Base-by-base conservation (phyloP, 1,140 invertebrate species). In the Psix sp. region DNA sequence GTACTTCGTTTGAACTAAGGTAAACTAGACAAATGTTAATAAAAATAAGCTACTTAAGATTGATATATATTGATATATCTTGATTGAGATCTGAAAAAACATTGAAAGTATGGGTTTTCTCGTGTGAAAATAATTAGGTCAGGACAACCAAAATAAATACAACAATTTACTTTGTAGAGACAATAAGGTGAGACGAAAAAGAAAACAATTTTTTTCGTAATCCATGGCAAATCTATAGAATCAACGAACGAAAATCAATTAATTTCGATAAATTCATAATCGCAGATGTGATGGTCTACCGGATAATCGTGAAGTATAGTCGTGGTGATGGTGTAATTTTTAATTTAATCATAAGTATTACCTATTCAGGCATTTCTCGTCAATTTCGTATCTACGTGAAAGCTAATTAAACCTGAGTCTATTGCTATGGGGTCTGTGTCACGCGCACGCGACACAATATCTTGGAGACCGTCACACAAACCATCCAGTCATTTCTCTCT, bases 391-490 rank as follows among this genome's bases (percentile, higher is more conserved):
- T 29, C 39, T 38, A 24, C 49, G 60, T 15, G 26, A 66, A 67
- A 71, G 43, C 70, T 73, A 73, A 77, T 77, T 77, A 74, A 73
- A 56, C 33, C 59, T 56, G 18, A 3, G 38, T 60, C 48, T 56
- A 54, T 57, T 63, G 38, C 59, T 38, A 54, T 48, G 46, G 52
- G 45, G 56, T 38, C 5, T 57, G 54, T 51, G 71, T 72, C 60
- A 74, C 71, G 54, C 57, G 71, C 46, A 66, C 72, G 70, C 71
- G 70, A 77, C 76, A 76, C 68, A 74, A 78, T 80, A 76, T 81
- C 80, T 82, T 80, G 66, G 60, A 78, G 59, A 46, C 70, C 72
- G 57, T 56, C 49, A 35, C 67, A 40, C 40, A 77, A 65, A 46
- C 66, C 72, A 71, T 75, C 62, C 51, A 51, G 62, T 67, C 62